Evolutionary conservation across 2,888 invertebrate species (phyloP).

Genomic region (Petrophora chlorosata): DNA sequence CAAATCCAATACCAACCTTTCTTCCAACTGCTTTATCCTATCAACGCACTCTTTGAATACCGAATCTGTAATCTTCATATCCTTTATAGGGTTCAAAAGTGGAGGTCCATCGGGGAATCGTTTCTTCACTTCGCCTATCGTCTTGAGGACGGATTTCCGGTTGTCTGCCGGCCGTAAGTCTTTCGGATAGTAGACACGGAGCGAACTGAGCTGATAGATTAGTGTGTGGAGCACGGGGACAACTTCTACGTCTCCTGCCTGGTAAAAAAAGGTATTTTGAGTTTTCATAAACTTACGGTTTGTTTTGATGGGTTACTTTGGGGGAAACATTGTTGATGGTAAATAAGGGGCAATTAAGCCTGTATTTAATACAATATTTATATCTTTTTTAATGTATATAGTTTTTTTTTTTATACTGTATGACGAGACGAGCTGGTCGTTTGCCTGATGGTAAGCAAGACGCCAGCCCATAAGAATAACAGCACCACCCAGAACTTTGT

Average conservation of each 20-base stretch:
- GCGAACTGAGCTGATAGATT: conserved; percentile 93
- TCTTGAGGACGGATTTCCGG: conserved; percentile 92
- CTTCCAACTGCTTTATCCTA: conserved; percentile 92
- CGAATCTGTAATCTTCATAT: conserved; percentile 96
- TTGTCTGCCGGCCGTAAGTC: conserved; percentile 94
- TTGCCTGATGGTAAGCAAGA: too few species aligned
- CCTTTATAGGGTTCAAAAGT: conserved; percentile 95
- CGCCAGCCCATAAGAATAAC: too few species aligned
- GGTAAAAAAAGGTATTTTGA: too few species aligned
- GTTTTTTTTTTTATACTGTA: too few species aligned
- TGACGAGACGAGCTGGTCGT: too few species aligned
- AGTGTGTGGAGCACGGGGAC: conserved; percentile 93
- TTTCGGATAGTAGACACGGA: conserved; percentile 94
- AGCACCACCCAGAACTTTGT: too few species aligned
- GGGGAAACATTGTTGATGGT: too few species aligned
- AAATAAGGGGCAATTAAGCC: too few species aligned
- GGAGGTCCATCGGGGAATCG: conserved; percentile 95
- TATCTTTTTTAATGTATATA: too few species aligned
- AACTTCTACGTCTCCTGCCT: conserved; percentile 94
- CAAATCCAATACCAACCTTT: conserved; percentile 73
- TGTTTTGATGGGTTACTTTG: too few species aligned
- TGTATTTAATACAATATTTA: too few species aligned
- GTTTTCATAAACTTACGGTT: too few species aligned
- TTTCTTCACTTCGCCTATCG: conserved; percentile 94
- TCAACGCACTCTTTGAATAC: conserved; percentile 91